phyloP scores from a whole-genome alignment of 2,797 vertebrate species.

The Varecia variegata region DNA sequence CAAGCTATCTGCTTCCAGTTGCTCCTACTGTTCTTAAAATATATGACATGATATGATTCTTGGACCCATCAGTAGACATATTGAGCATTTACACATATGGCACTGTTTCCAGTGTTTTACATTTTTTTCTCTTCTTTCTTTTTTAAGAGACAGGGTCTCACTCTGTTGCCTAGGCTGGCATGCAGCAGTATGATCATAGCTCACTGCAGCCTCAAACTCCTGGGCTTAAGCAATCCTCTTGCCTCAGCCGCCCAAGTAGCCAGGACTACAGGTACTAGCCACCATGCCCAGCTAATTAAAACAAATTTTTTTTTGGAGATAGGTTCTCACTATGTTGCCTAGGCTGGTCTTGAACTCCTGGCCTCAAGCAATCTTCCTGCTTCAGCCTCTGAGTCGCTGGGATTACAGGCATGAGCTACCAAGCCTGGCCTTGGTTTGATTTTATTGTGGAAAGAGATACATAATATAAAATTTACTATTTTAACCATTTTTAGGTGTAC shows the following conservation, averaged over 20 bases:
- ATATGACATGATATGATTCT: background rate
- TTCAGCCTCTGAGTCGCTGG: no score
- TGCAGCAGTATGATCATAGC: background rate
- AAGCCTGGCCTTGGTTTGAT: background rate
- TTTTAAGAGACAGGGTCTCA: background rate
- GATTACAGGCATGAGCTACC: background rate
- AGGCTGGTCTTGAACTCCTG: background rate
- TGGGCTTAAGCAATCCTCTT: background rate
- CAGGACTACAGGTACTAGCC: background rate
- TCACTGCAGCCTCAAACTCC: background rate
- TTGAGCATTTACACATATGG: background rate
- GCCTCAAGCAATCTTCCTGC: no score
- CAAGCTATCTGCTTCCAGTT: background rate
- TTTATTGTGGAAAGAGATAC: background rate
- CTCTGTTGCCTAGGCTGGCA: background rate
- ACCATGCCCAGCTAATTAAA: background rate
- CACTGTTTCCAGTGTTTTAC: background rate
- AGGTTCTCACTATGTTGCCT: no score
- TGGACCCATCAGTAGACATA: background rate
- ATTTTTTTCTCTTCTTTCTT: background rate
- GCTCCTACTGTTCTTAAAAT: slow-evolving; percentile 33
- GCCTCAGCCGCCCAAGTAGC: background rate
- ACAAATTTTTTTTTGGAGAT: background rate
- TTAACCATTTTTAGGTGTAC: slow-evolving; percentile 14
- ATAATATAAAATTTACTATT: background rate